Evolutionary conservation across 2,797 vertebrate genomes (phyloP).

Genomic region (Momotus momota): DNA sequence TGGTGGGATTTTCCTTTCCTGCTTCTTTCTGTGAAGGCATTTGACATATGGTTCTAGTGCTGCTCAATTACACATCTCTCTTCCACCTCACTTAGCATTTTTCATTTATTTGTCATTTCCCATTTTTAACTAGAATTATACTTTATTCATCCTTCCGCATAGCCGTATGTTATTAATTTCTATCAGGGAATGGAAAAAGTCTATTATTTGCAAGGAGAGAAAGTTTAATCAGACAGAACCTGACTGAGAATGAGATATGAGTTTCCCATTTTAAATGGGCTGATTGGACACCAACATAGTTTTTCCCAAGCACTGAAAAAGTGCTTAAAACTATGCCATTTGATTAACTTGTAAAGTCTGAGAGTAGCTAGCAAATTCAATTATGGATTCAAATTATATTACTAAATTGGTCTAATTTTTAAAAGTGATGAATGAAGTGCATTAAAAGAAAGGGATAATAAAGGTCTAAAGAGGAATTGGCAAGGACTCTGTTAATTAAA

Average conservation of each 20-base stretch:
- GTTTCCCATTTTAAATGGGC: constrained; percentile 21
- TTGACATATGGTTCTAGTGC: constrained; percentile 61
- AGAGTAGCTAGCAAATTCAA: constrained; percentile 78
- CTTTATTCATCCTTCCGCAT: constrained; percentile 66
- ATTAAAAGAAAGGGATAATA: constrained; percentile 73
- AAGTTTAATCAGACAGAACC: constrained; percentile 64
- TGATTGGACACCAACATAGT: constrained; percentile 19
- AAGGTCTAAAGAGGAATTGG: constrained; percentile 58
- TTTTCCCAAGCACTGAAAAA: constrained; percentile 42
- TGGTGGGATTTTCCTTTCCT: constrained; percentile 37
- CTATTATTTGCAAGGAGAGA: constrained; percentile 35
- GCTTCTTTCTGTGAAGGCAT: constrained; percentile 42
- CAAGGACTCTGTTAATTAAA: constrained; percentile 59
- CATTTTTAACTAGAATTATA: constrained; percentile 71
- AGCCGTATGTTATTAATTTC: constrained; percentile 63
- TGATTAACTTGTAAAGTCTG: constrained; percentile 78
- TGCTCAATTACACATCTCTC: constrained; percentile 73
- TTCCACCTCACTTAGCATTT: constrained; percentile 73
- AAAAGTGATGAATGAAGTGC: constrained; percentile 78
- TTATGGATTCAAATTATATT: constrained; percentile 80
- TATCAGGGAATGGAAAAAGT: constrained; percentile 44
- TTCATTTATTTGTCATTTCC: constrained; percentile 77
- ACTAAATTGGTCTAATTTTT: constrained; percentile 80
- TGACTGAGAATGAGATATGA: constrained; percentile 19
- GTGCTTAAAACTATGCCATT: constrained; percentile 64